These are phyloP conservation scores for Drosophila pseudotalamancana DNA, from an alignment of 2,888 invertebrate genomes.

Conservation along the genomic window DNA sequence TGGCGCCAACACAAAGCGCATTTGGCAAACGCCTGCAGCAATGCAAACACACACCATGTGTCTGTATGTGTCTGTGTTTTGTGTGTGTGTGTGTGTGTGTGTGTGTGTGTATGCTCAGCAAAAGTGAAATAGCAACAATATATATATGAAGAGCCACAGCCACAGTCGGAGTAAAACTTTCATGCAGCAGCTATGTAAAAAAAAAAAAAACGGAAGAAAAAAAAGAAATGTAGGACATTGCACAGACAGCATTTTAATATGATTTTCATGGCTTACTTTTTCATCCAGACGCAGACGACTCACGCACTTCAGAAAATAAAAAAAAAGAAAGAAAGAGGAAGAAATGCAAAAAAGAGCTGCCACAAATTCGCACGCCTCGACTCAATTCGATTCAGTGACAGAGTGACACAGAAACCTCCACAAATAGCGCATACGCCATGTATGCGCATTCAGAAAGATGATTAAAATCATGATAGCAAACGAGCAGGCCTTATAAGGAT, in stretches of 20 bases:
- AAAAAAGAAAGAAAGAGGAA: not conserved
- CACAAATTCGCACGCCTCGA: slow-evolving; percentile 29
- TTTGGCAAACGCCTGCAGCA: slow-evolving; percentile 79
- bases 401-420: slow-evolving; percentile 45
- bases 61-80: slow-evolving; percentile 3
- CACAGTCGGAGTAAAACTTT: slow-evolving; percentile 26
- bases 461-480: slow-evolving; percentile 23
- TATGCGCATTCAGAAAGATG: slow-evolving; percentile 7
- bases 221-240: slow-evolving; percentile 71
- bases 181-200: slow-evolving; percentile 26
- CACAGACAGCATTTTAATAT: slow-evolving; percentile 78
- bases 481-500: not conserved
- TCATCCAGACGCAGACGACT: slow-evolving; percentile 35
- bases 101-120: slow-evolving; percentile 51
- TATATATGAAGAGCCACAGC: slow-evolving; percentile 18
- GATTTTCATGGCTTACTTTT: slow-evolving; percentile 72
- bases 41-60: slow-evolving; percentile 43
- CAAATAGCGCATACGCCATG: slow-evolving; percentile 38
- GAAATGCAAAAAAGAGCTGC: slow-evolving; percentile 28
- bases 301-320: slow-evolving; percentile 13
- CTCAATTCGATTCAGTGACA: slow-evolving; percentile 56
- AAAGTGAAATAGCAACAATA: slow-evolving; percentile 77
- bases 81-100: slow-evolving; percentile 14
- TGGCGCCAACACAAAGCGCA: slow-evolving; percentile 76
- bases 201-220: slow-evolving; percentile 31